phyloP scores from a whole-genome alignment of 2,797 vertebrate genomes.

The Amphiprion clarkii region DNA sequence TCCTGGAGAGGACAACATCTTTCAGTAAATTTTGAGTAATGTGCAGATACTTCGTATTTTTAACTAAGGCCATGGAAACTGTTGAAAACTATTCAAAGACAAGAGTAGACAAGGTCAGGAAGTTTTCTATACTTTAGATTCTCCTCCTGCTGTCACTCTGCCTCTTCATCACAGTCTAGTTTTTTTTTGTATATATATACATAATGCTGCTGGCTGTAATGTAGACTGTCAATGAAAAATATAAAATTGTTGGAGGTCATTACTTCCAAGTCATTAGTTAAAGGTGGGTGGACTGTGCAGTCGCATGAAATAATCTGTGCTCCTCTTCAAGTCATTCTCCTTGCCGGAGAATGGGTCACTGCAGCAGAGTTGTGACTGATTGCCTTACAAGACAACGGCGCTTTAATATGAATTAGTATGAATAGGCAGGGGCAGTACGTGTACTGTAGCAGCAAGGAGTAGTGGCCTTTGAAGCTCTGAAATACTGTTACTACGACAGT shows the following conservation, averaged over 20 bases:
- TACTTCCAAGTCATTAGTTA: constrained; percentile 78
- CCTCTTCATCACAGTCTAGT: constrained; percentile 32
- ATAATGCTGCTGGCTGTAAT: constrained; percentile 41
- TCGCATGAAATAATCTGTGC: constrained; percentile 75
- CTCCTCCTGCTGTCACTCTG: constrained; percentile 1
- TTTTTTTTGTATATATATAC: constrained; percentile 4
- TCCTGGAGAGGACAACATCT: no score
- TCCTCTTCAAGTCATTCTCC: constrained; percentile 73
- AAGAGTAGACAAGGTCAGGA: constrained; percentile 37
- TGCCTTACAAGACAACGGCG: constrained; percentile 40
- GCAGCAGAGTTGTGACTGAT: constrained; percentile 52
- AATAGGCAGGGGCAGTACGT: constrained; percentile 24
- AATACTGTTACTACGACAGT: constrained; percentile 16
- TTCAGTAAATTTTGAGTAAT: no score
- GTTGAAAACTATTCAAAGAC: constrained; percentile 3
- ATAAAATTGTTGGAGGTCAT: constrained; percentile 75
- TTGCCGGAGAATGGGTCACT: constrained; percentile 68
- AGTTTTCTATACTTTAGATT: constrained; percentile 28
- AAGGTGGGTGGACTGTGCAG: constrained; percentile 73
- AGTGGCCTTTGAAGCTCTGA: not conserved
- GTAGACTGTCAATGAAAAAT: constrained; percentile 74
- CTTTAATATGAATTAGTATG: constrained; percentile 52
- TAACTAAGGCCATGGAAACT: not conserved
- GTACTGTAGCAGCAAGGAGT: not conserved
- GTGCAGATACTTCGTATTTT: not conserved